Base-by-base conservation (phyloP, 2,113 vertebrate species). In the Macaca fascicularis region DNA sequence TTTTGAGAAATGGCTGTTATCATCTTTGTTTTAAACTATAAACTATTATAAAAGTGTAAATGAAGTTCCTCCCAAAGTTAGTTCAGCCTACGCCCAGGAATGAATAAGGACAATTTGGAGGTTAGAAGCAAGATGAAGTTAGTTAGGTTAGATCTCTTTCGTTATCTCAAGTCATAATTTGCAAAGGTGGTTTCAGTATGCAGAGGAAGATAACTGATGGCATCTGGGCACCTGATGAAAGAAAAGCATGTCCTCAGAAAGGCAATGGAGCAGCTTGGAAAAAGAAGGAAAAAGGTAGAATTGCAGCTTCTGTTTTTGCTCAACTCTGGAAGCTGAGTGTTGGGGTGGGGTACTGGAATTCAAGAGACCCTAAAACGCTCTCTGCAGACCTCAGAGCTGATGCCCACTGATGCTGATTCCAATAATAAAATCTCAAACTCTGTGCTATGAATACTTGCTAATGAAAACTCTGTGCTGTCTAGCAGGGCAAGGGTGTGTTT, bases 191-290 rank as follows among this genome's bases (percentile, higher is more conserved):
- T 59, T 59, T 59, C 57, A 59, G 23, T 59, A 17, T 80, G 20
- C 55, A 86, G 48, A 96, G 35, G n/a, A 80, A 52, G 30, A 88
- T 30, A 50, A 81, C 27, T 64, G 10, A 35, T 89, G 84, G 38
- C 11, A 81, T 72, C 43, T 94, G 69, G 50, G 27, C 35, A 72
- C 35, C 75, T 74, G 74, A 75, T 61, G 38, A 35, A 82, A 81
- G 74, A 93, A 89, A 86, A 30, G 8, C 45, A 59, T 45, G n/a
- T 85, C 35, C 78, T 90, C n/a, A 88, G 23, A 96, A 91, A 76
- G 38, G 6, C 19, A 80, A 22, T 61, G 12, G 59, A 83, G 50
- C 57, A 45, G 19, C 87, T 82, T 30, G 22, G 59, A 94, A 30
- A 59, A 12, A 70, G 22, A 74, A 95, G 40, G 43, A 35, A 69